Conservation (phyloP, 2,888 invertebrate species). For the Synanthedon formicaeformis region DNA sequence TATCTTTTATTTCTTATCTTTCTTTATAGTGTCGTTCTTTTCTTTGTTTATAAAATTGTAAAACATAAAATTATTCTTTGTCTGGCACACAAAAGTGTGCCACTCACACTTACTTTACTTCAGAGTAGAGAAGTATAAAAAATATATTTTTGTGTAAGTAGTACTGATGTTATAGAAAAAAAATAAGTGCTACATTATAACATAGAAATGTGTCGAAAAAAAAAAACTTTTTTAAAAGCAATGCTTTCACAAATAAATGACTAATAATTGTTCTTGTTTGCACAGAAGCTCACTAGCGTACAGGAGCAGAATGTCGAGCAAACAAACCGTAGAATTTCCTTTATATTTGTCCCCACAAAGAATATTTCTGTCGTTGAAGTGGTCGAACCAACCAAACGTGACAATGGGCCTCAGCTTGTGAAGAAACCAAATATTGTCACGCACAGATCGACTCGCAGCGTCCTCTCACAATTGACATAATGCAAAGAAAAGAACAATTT, state of each 20-base stretch:
- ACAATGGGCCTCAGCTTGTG: constrained; percentile 44
- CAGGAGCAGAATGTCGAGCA: constrained; percentile 63
- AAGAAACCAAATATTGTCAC: constrained; percentile 65
- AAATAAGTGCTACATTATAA: no score
- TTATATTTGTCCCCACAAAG: constrained; percentile 43
- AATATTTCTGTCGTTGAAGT: constrained; percentile 40
- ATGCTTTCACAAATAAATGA: not conserved
- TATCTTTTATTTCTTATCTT: no score
- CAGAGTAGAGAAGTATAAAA: no score
- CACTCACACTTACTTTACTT: no score
- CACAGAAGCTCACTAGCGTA: constrained; percentile 53
- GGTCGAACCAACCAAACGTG: constrained; percentile 36
- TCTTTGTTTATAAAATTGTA: no score
- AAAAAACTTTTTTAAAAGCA: no score
- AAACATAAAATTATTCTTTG: no score
- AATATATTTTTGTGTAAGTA: no score
- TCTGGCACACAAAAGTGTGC: no score
- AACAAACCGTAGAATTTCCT: constrained; percentile 54
- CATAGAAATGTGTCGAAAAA: no score
- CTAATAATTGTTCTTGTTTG: constrained; percentile 55
- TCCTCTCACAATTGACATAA: not conserved
- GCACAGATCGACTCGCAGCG: constrained; percentile 38
- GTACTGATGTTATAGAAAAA: no score
- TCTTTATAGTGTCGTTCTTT: no score
- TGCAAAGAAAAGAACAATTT: not conserved